Evolutionary conservation across 2,888 invertebrate species (phyloP), one percentile per base, ranked within the genome.

Genomic region (Tetropium fuscum): DNA sequence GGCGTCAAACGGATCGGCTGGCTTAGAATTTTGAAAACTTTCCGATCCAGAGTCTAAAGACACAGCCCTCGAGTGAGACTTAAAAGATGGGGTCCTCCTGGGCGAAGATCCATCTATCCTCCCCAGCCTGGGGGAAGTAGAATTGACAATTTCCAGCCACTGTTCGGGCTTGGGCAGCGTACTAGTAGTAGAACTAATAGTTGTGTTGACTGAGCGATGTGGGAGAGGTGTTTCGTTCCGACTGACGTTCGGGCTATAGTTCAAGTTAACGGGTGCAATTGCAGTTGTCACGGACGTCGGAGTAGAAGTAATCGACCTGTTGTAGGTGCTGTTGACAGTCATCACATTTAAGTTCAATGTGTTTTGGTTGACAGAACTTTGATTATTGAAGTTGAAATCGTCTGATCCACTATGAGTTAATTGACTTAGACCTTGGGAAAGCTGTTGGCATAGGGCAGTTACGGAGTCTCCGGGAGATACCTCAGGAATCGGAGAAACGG

Each of bases 401-500:
- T 83, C 83, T 63, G 80, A 84, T 64, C 86, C 88, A 74, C 87
- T 86, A 73, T 84, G 85, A 18, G 86, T 86, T 53, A 91, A 84
- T 72, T 90, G 84, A 49, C 87, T 87, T 68, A 90, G 82, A 18
- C 81, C 90, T 80, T 87, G 88, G 68, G 87, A 90, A 74, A 90
- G 86, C 81, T 88, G 93, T 84, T 87, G 94, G 84, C 88, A 92
- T 84, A 88, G 88, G 82, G 92, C 87, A 81, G 87, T 84, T 72
- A 90, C 87, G 68, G 88, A 87, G 75, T 87, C 87, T 60, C 84
- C 85, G 3, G 91, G 90, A 41, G 91, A 89, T 68, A 88, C 85
- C 82, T 93, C 93, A 11, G 91, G 90, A 78, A 93, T 92, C 32
- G 92, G 90, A 71, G 91, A 90, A 63, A 91, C 92, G 83, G 85